A percentile compares a stretch with the other conserved stretches of the same genome.
These are phyloP conservation scores for Oryzias woworae DNA, from an alignment of 2,113 vertebrate genomes.

Conservation along the genomic window DNA sequence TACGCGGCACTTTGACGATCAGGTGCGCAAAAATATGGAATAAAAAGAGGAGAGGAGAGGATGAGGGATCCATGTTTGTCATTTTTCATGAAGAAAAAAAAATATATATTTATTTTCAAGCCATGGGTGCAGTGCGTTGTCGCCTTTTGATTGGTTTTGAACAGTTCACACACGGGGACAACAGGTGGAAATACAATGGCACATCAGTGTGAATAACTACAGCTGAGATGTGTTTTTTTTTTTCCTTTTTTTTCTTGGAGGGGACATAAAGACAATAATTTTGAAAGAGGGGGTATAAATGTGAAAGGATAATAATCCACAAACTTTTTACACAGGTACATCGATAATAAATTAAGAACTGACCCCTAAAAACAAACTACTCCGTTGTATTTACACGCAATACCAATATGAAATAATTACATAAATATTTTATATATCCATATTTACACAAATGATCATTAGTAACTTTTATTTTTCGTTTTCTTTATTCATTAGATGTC, in stretches of 20 bases:
- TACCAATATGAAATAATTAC: conserved; percentile 99
- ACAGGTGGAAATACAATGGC: conserved; percentile 79
- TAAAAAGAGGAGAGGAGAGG: conserved; percentile 52
- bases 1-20: conserved; percentile 76
- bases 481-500: conserved; percentile 65
- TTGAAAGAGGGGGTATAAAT: conserved; percentile 74
- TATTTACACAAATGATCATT: conserved; percentile 91
- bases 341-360: conserved; percentile 99
- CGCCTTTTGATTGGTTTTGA: conserved; percentile 65
- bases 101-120: conserved; percentile 65
- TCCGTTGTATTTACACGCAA: conserved; percentile 96
- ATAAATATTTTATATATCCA: conserved; percentile 97
- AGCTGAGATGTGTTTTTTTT: conserved; percentile 35
- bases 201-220: conserved; percentile 71
- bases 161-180: conserved; percentile 76
- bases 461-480: conserved; percentile 77
- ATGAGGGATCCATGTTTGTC: conserved; percentile 44
- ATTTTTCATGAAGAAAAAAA: conserved; percentile 59
- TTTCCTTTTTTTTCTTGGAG: conserved; percentile 37
- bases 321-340: conserved; percentile 90
- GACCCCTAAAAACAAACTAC: conserved; percentile 91
- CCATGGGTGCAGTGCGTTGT: conserved; percentile 81
- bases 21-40: conserved; percentile 73
- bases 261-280: conserved; percentile 65
- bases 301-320: conserved; percentile 78